Evolutionary conservation across 2,888 invertebrate species (phyloP).

Genomic region (Pristionchus exspectatus): DNA sequence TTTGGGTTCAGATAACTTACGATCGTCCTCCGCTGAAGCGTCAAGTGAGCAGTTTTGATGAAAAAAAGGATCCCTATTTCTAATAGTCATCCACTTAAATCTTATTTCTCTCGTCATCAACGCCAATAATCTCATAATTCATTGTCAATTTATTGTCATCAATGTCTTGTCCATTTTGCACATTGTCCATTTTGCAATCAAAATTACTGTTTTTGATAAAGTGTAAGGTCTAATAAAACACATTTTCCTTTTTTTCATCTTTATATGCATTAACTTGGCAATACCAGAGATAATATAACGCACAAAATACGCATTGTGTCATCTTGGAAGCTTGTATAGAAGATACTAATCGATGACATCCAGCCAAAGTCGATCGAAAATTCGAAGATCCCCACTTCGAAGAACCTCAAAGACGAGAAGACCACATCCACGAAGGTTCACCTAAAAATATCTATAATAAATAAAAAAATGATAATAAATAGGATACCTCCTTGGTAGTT

Average conservation of each 20-base stretch:
- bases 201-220: neutral
- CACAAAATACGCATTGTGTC: neutral
- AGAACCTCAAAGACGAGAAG: constrained; percentile 32
- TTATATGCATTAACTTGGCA: too few relatives aligned
- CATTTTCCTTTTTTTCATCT: neutral
- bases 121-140: neutral
- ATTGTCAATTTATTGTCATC: neutral
- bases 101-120: neutral
- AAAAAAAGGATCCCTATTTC: neutral
- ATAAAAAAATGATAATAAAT: neutral
- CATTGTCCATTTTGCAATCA: neutral
- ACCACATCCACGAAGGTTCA: constrained; percentile 49
- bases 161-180: too few relatives aligned
- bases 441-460: neutral
- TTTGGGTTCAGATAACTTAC: neutral
- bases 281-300: neutral
- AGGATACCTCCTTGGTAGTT: constrained; percentile 12
- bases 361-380: constrained; percentile 36
- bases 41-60: constrained; percentile 54
- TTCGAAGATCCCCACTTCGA: neutral
- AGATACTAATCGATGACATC: constrained; percentile 40
- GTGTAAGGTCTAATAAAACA: neutral
- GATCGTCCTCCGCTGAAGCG: constrained; percentile 39
- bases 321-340: too few relatives aligned
- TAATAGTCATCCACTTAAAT: neutral